phyloP scores from a whole-genome alignment of 2,797 vertebrate genomes.

The Sus cebifrons region DNA sequence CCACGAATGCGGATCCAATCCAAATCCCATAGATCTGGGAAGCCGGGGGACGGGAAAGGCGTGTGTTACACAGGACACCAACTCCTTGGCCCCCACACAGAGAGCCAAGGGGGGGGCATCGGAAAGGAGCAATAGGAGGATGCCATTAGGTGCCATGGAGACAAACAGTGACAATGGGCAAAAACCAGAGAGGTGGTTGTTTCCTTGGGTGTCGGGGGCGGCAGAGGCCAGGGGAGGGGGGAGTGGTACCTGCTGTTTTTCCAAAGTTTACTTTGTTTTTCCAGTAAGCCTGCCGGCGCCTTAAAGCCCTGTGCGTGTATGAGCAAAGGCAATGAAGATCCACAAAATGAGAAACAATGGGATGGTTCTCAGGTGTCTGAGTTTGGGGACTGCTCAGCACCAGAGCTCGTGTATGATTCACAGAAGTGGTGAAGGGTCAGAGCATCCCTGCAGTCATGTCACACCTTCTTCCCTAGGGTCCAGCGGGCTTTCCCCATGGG shows the following conservation, averaged over 20 bases:
- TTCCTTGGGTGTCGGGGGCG: neutral
- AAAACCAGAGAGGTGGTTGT: neutral
- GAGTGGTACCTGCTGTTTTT: neutral
- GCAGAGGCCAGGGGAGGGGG: neutral
- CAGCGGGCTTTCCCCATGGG: neutral
- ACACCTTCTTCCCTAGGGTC: neutral
- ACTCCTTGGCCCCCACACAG: neutral
- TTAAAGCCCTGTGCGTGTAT: neutral
- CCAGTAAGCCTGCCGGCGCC: neutral
- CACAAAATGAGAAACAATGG: neutral
- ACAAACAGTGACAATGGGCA: no score
- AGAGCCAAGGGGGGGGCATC: fast-evolving
- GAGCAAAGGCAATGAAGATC: neutral
- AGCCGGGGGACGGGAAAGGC: neutral
- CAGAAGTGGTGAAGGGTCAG: neutral
- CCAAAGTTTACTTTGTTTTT: neutral
- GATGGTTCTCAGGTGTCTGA: neutral
- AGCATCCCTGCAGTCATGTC: neutral
- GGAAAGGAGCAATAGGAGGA: neutral
- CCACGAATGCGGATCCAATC: neutral
- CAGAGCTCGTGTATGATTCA: neutral
- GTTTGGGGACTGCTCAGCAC: neutral
- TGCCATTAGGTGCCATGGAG: neutral
- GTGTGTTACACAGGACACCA: neutral
- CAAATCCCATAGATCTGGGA: neutral